Conservation (phyloP, 2,888 invertebrate species). For the Callyntrura guangdongensis region DNA sequence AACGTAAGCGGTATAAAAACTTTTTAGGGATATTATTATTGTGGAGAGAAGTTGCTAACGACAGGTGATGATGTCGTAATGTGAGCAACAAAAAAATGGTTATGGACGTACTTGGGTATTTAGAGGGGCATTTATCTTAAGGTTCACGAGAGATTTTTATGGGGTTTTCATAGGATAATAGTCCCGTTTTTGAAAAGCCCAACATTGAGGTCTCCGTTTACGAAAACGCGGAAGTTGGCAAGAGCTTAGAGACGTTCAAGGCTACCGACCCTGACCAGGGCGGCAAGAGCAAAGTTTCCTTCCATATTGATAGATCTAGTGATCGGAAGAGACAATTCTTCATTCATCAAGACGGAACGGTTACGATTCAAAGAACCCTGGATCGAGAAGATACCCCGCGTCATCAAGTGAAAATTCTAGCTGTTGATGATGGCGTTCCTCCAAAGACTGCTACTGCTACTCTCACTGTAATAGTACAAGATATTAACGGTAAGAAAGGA, state of each 20-base stretch:
- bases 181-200: slow-evolving; percentile 95
- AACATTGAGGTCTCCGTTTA: slow-evolving; percentile 96
- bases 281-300: slow-evolving; percentile 94
- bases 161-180: slow-evolving; percentile 60
- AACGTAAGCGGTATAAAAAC: slow-evolving; percentile 75
- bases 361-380: slow-evolving; percentile 95
- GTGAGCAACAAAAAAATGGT: background rate
- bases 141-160: slow-evolving; percentile 1
- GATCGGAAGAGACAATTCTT: slow-evolving; percentile 97
- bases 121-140: background rate
- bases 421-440: slow-evolving; percentile 97
- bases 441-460: slow-evolving; percentile 96
- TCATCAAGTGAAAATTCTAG: slow-evolving; percentile 98
- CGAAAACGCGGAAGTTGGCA: slow-evolving; percentile 97
- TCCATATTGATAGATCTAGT: slow-evolving; percentile 96
- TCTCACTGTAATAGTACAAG: slow-evolving; percentile 96
- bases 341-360: slow-evolving; percentile 97
- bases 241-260: slow-evolving; percentile 96
- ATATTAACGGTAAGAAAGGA: slow-evolving; percentile 89
- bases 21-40: background rate
- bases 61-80: background rate
- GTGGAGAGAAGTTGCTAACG: slow-evolving; percentile 4
- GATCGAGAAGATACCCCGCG: slow-evolving; percentile 98
- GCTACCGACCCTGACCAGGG: slow-evolving; percentile 99
- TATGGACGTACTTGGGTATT: background rate